These are phyloP conservation scores for Uropetala carovei DNA, from an alignment of 2,888 invertebrate genomes.

Conservation along the genomic window DNA sequence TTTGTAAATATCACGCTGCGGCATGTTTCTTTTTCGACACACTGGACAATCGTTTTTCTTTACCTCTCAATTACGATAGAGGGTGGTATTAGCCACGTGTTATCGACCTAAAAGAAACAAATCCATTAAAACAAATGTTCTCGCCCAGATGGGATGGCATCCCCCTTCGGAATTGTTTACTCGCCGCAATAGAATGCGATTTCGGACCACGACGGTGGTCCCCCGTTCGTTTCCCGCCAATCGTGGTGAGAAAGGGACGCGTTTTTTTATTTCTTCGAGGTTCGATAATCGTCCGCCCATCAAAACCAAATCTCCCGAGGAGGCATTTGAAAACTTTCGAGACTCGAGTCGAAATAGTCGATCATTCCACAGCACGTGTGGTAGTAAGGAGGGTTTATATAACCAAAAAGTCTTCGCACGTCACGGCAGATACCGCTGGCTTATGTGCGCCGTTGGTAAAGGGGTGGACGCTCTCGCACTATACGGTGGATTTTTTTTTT, in stretches of 20 bases:
- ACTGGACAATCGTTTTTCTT: background rate
- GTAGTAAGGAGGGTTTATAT: background rate
- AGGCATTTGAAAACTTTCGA: slow-evolving; percentile 4
- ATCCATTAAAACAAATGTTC: background rate
- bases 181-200: background rate
- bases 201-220: background rate
- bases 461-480: background rate
- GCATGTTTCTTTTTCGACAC: background rate
- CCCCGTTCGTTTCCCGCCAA: slow-evolving; percentile 9
- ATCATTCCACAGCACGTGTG: background rate
- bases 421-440: slow-evolving; percentile 5
- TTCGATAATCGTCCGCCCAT: slow-evolving; percentile 24
- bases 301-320: background rate
- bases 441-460: background rate
- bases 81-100: background rate
- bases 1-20: background rate
- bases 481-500: slow-evolving; percentile 27
- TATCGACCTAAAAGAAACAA: background rate
- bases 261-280: background rate
- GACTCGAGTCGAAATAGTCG: background rate
- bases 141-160: background rate
- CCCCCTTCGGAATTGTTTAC: background rate
- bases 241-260: background rate
- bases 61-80: background rate
- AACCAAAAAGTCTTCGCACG: background rate